Evolutionary conservation across 1,140 invertebrate species (phyloP), one percentile per base, ranked within the genome.

Genomic region (Dryas iulia): DNA sequence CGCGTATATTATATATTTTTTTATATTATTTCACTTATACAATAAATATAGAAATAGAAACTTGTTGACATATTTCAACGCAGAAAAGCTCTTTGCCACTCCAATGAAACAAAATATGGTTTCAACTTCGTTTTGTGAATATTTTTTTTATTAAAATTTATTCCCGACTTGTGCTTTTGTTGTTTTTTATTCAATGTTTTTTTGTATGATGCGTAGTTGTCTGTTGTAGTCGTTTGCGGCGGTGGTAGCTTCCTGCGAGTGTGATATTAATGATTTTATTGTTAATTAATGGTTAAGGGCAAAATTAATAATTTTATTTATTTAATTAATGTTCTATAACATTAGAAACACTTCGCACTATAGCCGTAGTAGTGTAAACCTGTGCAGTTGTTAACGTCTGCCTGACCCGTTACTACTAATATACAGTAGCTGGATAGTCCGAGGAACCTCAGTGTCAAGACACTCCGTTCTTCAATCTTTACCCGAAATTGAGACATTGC

Each of bases 21-120:
- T 1, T 8, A n/a, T n/a, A n/a, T 47, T 47, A 8, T 47, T 47
- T 47, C 14, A 21, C 39, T 47, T 47, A 8, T 47, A 39, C 35
- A 39, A 39, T 18, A 47, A 47, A 47, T 47, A 47, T 47, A 21
- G 39, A 47, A 47, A 47, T 47, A 47, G 39, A 47, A 47, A 47
- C 39, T 47, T 21, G 39, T 47, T 47, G 39, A 47, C 39, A 47
- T 47, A 47, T 47, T 47, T 47, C 14, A 47, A 47, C 14, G 14
- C 39, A 47, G n/a, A 8, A 47, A 47, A 47, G 39, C 39, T 21
- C 18, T 28, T 28, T 47, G 8, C 39, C 18, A 47, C 39, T 47
- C 5, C 14, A 47, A 14, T 18, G 39, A 47, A 47, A 21, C 14
- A 8, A 47, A 47, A 47, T 47, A 18, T 47, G 39, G 7, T 18